Conservation (phyloP, 2,888 invertebrate genomes). For the Cartodere bifasciata region DNA sequence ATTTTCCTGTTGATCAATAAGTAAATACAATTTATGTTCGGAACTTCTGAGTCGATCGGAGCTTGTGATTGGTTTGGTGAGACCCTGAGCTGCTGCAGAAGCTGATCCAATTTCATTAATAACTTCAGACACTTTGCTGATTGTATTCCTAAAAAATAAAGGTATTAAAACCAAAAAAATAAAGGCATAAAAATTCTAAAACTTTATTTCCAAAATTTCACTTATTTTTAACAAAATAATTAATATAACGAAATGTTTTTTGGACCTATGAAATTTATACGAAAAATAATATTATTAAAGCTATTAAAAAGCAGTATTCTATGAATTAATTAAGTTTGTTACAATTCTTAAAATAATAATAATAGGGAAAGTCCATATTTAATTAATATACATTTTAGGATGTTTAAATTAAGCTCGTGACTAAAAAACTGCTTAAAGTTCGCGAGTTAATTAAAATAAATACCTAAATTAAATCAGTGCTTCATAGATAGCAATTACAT, state of each 20-base stretch:
- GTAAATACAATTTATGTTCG: constrained; percentile 42
- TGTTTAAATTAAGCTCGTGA: no score
- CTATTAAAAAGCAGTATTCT: no score
- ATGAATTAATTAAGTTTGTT: no score
- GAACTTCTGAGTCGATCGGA: constrained; percentile 51
- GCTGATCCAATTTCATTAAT: constrained; percentile 59
- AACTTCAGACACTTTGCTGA: constrained; percentile 46
- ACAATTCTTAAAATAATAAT: no score
- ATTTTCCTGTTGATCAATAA: constrained; percentile 39
- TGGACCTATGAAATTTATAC: neutral
- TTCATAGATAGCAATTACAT: no score
- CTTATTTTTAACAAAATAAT: constrained; percentile 2
- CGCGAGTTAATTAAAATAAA: no score
- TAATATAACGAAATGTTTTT: neutral
- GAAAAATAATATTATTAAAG: constrained; percentile 1
- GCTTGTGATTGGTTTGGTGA: constrained; percentile 60
- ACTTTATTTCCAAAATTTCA: constrained; percentile 1
- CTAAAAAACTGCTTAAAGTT: no score
- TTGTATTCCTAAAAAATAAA: constrained; percentile 41
- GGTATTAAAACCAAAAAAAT: neutral
- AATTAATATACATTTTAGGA: no score
- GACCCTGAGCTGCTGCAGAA: constrained; percentile 61
- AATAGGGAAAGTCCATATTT: no score
- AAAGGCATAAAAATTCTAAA: neutral
- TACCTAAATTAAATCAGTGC: no score